phyloP scores from a whole-genome alignment of 2,797 vertebrate species.

The Tenualosa ilisha region DNA sequence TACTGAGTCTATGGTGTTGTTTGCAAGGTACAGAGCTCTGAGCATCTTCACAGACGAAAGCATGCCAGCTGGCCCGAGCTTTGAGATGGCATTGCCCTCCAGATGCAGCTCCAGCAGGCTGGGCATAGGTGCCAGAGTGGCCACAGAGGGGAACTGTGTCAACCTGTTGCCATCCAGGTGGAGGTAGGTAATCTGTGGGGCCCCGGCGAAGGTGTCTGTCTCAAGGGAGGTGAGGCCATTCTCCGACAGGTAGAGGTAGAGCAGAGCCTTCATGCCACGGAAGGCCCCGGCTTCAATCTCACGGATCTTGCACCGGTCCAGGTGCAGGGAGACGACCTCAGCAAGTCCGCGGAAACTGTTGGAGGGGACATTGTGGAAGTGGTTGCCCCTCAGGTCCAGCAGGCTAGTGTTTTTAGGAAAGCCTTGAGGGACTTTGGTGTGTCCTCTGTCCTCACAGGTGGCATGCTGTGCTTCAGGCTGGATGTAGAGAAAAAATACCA shows the following conservation, averaged over 20 bases:
- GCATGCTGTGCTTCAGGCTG: constrained; percentile 73
- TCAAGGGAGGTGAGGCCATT: constrained; percentile 78
- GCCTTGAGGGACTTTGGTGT: constrained; percentile 78
- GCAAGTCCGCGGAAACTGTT: constrained; percentile 75
- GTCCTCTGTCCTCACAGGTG: constrained; percentile 75
- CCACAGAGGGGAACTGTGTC: constrained; percentile 65
- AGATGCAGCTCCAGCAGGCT: constrained; percentile 84
- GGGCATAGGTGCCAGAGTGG: constrained; percentile 71
- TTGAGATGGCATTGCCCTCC: constrained; percentile 78
- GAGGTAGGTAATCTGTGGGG: constrained; percentile 79
- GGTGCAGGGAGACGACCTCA: constrained; percentile 82
- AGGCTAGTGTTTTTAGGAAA: constrained; percentile 80
- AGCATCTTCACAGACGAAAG: constrained; percentile 68
- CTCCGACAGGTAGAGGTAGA: constrained; percentile 88
- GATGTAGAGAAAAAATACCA: background rate
- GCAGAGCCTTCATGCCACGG: constrained; percentile 75
- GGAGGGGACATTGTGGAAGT: constrained; percentile 72
- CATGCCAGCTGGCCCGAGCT: constrained; percentile 67
- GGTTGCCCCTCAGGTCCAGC: constrained; percentile 81
- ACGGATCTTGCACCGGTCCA: constrained; percentile 80
- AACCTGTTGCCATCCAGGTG: constrained; percentile 85
- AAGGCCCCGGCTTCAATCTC: constrained; percentile 75
- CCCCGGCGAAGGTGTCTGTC: constrained; percentile 72
- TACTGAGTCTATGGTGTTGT: constrained; percentile 74
- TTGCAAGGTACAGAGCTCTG: constrained; percentile 79